Evolutionary conservation across 2,888 invertebrate genomes (phyloP), one percentile per base, ranked within the genome.

Genomic region (Diabrotica balteata): DNA sequence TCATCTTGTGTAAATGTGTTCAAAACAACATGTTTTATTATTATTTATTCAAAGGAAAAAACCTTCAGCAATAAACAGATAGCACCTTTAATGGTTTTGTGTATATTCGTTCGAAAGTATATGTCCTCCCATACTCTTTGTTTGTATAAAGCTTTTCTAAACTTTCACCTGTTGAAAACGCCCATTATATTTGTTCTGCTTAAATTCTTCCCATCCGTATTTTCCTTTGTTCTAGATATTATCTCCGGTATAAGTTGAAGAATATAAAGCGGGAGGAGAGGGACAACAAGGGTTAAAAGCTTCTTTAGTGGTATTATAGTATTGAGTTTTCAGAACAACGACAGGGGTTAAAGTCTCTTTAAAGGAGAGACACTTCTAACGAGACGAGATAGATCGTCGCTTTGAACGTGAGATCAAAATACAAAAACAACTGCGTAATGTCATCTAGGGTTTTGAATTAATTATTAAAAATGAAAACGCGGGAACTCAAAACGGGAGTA

Each of bases 171-270:
- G 53, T 54, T 62, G 62, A 62, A 11, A 51, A 42, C 32, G 22
- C 54, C 32, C 54, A 54, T 53, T 61, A 53, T 52, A 61, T 61
- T 61, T 53, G 61, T 61, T 61, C 46, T 45, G 11, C 22, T 61
- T 46, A 53, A 61, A 52, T 53, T 62, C 54, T 46, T 46, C 54
- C 22, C n/a, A 45, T 52, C 22, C 45, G 53, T 46, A 7, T 45
- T 45, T 32, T 32, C 54, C 62, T 62, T 62, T 62, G 62, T 62
- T 62, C 62, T n/a, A 47, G 47, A 46, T 62, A 62, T 53, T 54
- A 62, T 53, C 62, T 62, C 22, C 22, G 45, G 53, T 62, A 61
- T 46, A 61, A 45, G 52, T 53, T 45, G 46, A 53, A 61, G 61
- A 53, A 53, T 61, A 61, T 46, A 62, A 62, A 54, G 42, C 53